Conservation (phyloP, 1,140 invertebrate species). For the Bemisia tabaci region DNA sequence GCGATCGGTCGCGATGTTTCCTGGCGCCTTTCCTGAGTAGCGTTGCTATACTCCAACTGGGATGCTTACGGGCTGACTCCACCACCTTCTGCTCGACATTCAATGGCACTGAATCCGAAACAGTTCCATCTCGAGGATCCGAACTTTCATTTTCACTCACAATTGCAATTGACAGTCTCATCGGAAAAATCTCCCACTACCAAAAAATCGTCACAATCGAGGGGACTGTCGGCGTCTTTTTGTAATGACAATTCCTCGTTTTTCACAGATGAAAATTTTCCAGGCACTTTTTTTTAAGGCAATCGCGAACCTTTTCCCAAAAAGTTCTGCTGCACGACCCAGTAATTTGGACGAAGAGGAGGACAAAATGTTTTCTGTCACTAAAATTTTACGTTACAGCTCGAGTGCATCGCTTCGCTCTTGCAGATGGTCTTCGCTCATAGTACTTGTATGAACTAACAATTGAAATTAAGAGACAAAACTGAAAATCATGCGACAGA, state of each 20-base stretch:
- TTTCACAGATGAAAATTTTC: neutral
- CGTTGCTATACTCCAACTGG: neutral
- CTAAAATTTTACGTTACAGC: neutral
- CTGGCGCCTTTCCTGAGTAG: neutral
- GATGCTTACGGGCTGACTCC: neutral
- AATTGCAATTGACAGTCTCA: neutral
- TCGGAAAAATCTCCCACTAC: neutral
- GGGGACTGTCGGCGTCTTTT: neutral
- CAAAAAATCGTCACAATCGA: neutral
- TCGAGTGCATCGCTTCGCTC: neutral
- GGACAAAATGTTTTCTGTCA: neutral
- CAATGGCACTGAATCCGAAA: neutral
- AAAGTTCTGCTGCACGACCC: neutral
- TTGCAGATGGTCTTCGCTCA: too few relatives aligned
- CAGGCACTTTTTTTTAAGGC: neutral
- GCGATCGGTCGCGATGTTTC: neutral
- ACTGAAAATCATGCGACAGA: too few relatives aligned
- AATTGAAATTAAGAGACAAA: too few relatives aligned
- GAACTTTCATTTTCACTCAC: neutral
- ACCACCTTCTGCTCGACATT: neutral
- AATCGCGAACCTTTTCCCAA: neutral
- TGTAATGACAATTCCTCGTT: neutral
- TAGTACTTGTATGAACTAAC: too few relatives aligned
- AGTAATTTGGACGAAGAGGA: neutral
- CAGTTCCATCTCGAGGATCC: neutral